Evolutionary conservation across 1,140 invertebrate species (phyloP).

Genomic region (Oreohelix idahoensis): DNA sequence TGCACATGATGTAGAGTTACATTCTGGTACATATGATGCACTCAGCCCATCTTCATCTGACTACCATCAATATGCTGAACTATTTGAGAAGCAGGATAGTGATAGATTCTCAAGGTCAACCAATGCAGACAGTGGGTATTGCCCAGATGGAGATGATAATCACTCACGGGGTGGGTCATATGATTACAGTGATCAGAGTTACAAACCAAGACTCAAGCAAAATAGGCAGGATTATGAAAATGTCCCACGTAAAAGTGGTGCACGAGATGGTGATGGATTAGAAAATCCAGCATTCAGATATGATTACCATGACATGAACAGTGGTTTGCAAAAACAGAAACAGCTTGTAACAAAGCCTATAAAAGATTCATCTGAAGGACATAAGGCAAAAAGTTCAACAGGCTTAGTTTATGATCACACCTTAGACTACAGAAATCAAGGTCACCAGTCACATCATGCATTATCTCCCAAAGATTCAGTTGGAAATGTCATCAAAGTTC

Average conservation of each 20-base stretch:
- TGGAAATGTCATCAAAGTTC: neutral
- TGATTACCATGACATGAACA: slow-evolving; percentile 32
- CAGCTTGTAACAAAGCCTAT: slow-evolving; percentile 36
- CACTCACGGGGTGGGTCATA: slow-evolving; percentile 33
- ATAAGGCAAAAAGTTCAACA: neutral
- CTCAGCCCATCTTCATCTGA: neutral
- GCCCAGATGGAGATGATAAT: slow-evolving; percentile 43
- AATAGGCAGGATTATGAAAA: neutral
- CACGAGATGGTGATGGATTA: slow-evolving; percentile 22
- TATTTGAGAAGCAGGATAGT: slow-evolving; percentile 42
- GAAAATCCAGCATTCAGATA: slow-evolving; percentile 45
- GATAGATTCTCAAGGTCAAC: slow-evolving; percentile 43
- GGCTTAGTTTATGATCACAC: neutral
- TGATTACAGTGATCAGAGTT: slow-evolving; percentile 12
- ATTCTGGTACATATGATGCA: neutral
- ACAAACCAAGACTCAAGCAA: neutral
- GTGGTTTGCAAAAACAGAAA: slow-evolving; percentile 41
- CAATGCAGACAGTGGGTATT: slow-evolving; percentile 48
- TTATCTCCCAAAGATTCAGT: neutral
- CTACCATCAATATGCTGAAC: neutral
- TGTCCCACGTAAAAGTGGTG: neutral
- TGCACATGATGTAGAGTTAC: neutral
- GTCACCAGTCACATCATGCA: neutral
- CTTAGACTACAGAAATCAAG: neutral
- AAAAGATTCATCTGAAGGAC: neutral